Evolutionary conservation across 2,113 vertebrate species (phyloP), one percentile per base, ranked within the genome.

Genomic region (Phrynocephalus versicolor): DNA sequence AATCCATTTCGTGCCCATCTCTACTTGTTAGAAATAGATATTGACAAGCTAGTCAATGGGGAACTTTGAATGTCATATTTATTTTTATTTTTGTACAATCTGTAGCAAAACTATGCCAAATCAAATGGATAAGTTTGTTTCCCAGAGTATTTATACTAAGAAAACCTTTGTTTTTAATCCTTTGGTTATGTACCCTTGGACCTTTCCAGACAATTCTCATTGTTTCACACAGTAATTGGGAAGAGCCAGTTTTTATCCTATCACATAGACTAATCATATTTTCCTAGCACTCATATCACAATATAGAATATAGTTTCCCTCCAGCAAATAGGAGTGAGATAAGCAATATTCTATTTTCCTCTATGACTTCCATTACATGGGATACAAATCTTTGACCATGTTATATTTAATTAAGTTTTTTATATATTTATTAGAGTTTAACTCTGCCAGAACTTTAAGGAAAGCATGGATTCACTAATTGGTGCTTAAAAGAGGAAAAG

Each of bases 131-230:
- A 0, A 0, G 58, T n/a, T 82, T 0, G 0, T 51, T 12, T 77
- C 39, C 77, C 76, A 82, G 10, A 0, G 0, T 30, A 86, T 83
- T 33, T 19, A 60, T 67, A 6, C 0, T 0, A 62, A 18, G 81
- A 84, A 94, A 95, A 95, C 95, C 96, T 96, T 96, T 96, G 92
- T 95, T 96, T 97, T 96, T 95, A 96, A 60, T 18, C 81, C 90
- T 67, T 57, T 65, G 87, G 93, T 93, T 4, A 7, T 83, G 81
- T 93, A 96, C 95, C 93, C 94, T 88, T 87, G 88, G 77, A 70
- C 70, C 71, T 86, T 86, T 81, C n/a, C 58, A 81, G 78, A 72
- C 69, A 86, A 80, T 55, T 58, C 30, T 73, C 5, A 15, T 39
- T 33, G 35, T 41, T 64, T 10, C 23, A 67, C 64, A 35, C 57